Evolutionary conservation across 2,113 vertebrate genomes (phyloP), one percentile per base, ranked within the genome.

Genomic region (Cynocephalus volans): DNA sequence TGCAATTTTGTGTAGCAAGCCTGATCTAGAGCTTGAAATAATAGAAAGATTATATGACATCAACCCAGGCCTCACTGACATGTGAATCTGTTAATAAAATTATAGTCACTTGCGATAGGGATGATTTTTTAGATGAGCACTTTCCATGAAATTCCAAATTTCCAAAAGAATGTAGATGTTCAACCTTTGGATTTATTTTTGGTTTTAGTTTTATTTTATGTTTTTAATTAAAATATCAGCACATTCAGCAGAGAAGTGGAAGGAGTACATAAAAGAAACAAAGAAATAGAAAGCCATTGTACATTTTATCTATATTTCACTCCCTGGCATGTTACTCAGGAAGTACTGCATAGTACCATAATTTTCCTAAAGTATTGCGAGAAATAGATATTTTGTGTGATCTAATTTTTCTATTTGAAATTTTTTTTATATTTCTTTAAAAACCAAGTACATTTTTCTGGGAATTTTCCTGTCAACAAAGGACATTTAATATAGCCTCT

Each of bases 181-280:
- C 75, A 77, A 87, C 33, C 13, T 88, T 75, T 76, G 52, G 11
- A 67, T 95, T 90, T 88, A 64, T 58, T 90, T 93, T 95, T 75
- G 7, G 50, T 69, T 87, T 96, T 45, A 62, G 72, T 91, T 82
- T 80, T 70, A 65, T 73, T 92, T 8, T 62, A 41, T 82, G 12
- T 90, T 94, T 95, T 76, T 33, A 88, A 69, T 94, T 85, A 83
- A 76, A 90, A 83, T 82, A 90, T 69, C 24, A 90, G 24, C 48
- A 87, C 17, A 90, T 93, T 90, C 33, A 79, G 28, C 13, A 50
- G n/a, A 88, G 45, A 95, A 88, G 8, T 52, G 73, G 67, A 75
- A 93, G 19, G 21, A 36, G 7, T 83, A 4, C n/a, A 72, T 88
- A 33, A 95, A 95, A 93, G 28, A 84, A 90, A 52, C 67, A 85